Evolutionary conservation across 2,797 vertebrate species (phyloP), one percentile per base, ranked within the genome.

Genomic region (Sarcoramphus papa): DNA sequence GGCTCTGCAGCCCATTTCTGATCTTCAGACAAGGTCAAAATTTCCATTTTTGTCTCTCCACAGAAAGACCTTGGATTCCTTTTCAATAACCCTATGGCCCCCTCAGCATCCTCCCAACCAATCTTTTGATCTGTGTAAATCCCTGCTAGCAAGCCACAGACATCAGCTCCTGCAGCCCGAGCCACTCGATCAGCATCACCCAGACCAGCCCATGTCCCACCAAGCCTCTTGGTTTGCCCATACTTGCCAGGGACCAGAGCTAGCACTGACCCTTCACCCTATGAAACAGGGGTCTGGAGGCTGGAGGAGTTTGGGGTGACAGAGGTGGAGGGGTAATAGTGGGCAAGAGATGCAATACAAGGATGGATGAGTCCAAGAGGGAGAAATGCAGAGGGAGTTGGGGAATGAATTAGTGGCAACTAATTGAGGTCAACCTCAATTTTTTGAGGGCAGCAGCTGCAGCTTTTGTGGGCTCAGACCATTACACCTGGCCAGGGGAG

Each of bases 11-110:
- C 76, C 50, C 57, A 30, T 85, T 92, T 88, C 73, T 84, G 67
- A 79, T 82, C 88, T 88, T 78, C 64, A 92, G 79, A 85, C 87
- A 94, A 94, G 93, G 94, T 95, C 69, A 85, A 77, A 64, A 80
- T 92, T 92, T 93, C 90, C 72, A 90, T 85, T 94, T 95, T 37
- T 85, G 18, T 65, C 50, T 95, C 64, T 86, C 31, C 31, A n/a
- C 65, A 83, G 65, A 88, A 94, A 63, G 76, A 68, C 59, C 40
- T 84, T 23, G 31, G 27, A 67, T 73, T 93, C 50, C 43, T 93
- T 92, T 86, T 85, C 85, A 78, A 28, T 33, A 89, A 73, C 53
- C 67, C 35, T 50, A 30, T 6, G 48, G 24, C 6, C 14, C 11
- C n/a, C 19, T 57, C 60, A 72, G 18, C 75, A 83, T 59, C n/a